phyloP scores from a whole-genome alignment of 2,113 vertebrate genomes.

The Motacilla tschutschensis region DNA sequence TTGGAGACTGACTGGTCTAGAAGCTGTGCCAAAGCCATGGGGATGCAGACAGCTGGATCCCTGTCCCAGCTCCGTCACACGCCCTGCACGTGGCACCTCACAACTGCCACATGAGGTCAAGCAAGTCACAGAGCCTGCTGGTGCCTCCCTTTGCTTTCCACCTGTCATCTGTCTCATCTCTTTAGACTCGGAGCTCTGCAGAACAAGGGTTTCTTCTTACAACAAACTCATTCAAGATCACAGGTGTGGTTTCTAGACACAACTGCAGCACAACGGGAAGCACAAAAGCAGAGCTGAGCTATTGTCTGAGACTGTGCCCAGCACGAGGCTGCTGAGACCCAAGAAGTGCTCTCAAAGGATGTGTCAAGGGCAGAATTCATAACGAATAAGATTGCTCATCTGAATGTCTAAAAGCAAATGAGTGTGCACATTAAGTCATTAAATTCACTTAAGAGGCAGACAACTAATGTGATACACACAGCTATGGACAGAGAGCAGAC shows the following conservation, averaged over 20 bases:
- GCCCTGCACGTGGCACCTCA: not conserved
- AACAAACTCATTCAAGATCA: not conserved
- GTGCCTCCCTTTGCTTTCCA: not conserved
- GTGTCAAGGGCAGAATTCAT: not conserved
- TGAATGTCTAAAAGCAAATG: not conserved
- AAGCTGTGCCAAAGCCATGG: not conserved
- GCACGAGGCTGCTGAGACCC: not conserved
- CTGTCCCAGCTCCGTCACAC: not conserved
- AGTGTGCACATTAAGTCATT: not conserved
- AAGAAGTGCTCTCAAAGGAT: not conserved
- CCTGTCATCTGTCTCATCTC: not conserved
- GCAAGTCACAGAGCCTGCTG: not conserved
- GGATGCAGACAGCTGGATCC: not conserved
- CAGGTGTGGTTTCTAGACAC: not conserved
- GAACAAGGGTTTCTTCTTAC: not conserved
- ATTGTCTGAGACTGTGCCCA: not conserved
- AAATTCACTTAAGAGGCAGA: not conserved
- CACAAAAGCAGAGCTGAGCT: not conserved
- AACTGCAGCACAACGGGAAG: not conserved
- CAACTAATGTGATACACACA: not conserved
- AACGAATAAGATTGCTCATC: not conserved
- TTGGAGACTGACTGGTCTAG: not conserved
- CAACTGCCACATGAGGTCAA: not conserved
- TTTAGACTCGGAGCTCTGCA: not conserved
- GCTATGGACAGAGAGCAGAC: not conserved